phyloP scores from a whole-genome alignment of 2,113 vertebrate species.

The Dunckerocampus dactyliophorus region DNA sequence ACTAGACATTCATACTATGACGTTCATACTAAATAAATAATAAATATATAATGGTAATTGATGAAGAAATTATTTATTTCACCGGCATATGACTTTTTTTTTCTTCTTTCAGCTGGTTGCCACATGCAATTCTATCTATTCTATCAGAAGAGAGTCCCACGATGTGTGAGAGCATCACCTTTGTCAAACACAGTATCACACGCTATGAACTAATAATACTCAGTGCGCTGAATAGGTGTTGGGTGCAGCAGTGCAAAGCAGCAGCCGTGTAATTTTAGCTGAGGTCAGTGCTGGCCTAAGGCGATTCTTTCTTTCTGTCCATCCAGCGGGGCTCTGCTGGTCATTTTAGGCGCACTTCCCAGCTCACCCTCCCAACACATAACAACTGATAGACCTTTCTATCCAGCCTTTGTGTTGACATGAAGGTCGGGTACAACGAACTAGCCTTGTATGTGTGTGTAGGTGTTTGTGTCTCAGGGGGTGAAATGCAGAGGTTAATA shows the following conservation, averaged over 20 bases:
- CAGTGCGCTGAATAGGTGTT: conserved; percentile 45
- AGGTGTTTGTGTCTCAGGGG: not conserved
- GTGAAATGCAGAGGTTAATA: not conserved
- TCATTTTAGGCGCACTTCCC: conserved; percentile 16
- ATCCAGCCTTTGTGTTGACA: conserved; percentile 15
- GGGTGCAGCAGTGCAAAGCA: conserved; percentile 52
- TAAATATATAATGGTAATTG: no score
- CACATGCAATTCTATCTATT: conserved; percentile 2
- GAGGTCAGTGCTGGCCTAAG: conserved; percentile 57
- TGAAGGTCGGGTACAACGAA: conserved; percentile 7
- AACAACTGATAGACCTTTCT: not conserved
- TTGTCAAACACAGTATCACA: conserved; percentile 24
- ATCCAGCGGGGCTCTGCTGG: conserved; percentile 9
- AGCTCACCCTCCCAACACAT: not conserved
- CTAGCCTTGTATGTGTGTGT: not conserved
- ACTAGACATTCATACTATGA: no score
- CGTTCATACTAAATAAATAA: no score
- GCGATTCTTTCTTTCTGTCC: conserved; percentile 14
- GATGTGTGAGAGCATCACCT: conserved; percentile 23
- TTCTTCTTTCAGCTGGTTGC: conserved; percentile 4
- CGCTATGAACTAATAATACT: conserved; percentile 29
- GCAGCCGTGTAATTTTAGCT: conserved; percentile 56
- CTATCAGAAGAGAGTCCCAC: conserved; percentile 23
- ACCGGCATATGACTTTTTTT: no score
- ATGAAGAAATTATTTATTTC: no score